Base-by-base conservation (phyloP, 2,797 vertebrate species). In the Epinephelus awoara region DNA sequence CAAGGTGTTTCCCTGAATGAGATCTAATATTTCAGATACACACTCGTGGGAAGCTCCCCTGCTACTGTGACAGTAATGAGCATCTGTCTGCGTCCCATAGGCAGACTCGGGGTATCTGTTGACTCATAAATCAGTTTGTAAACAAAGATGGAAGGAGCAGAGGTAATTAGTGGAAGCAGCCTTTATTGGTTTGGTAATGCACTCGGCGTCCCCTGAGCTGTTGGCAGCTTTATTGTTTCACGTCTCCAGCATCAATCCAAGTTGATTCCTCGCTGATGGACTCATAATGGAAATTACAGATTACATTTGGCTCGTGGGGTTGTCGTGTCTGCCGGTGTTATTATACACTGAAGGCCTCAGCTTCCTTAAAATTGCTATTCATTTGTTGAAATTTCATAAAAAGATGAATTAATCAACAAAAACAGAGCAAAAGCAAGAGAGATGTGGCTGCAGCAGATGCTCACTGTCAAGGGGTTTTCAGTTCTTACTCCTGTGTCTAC, bases 101-200 rank as follows among this genome's bases (percentile, higher is more conserved):
- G 74, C 63, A 34, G 69, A 73, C 63, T 70, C 13, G 0, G 9
- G 67, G 18, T 59, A 67, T 69, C 75, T 82, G 75, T 85, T 77
- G 72, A 55, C 67, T 80, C 56, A 59, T 88, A 75, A 90, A 83
- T 92, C 83, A 86, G 55, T 82, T 72, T 77, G 82, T 77, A 81
- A 82, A 77, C 80, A 79, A 75, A 81, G 79, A 38, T 15, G 52
- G 42, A 27, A 49, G 27, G 11, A 77, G 77, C 72, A 23, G 73
- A 62, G 68, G 47, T 87, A 80, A 90, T 88, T 86, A 87, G 85
- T 54, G 85, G 79, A 83, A 77, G 73, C 49, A 38, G 65, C 34
- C 74, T 67, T 78, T 88, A 85, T 88, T 87, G 77, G 79, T 63
- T 58, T 73, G 72, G 72, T 85, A 67, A 79, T 85, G 72, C 65